These are phyloP conservation scores for Okapia johnstoni DNA, from an alignment of 2,113 vertebrate species.

Conservation along the genomic window DNA sequence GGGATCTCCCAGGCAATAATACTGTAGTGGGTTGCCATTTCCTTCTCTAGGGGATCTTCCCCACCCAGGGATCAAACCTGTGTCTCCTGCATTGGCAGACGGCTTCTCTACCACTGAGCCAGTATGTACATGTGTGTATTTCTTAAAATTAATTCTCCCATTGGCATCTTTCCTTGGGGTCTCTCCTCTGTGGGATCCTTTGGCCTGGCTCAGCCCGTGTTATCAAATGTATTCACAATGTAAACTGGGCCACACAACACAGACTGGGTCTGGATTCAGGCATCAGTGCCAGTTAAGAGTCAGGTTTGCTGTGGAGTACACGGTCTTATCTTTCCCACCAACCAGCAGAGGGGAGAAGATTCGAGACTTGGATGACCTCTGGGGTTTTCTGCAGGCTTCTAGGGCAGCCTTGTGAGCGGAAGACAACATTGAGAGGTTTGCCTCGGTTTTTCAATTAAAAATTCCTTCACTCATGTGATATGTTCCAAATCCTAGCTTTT, in stretches of 20 bases:
- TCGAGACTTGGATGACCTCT: background rate
- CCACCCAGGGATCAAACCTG: background rate
- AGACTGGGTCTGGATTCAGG: background rate
- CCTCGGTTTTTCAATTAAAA: background rate
- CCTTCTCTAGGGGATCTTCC: background rate
- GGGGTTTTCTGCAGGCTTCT: background rate
- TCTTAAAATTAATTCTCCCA: background rate
- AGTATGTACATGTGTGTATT: background rate
- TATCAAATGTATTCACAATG: background rate
- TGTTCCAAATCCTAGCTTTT: background rate
- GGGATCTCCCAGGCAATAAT: background rate
- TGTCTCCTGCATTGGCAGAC: background rate
- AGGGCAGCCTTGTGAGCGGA: background rate
- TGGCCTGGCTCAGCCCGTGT: background rate
- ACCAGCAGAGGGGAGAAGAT: background rate
- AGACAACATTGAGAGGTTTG: background rate
- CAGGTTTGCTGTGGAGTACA: no score
- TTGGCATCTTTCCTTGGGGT: background rate
- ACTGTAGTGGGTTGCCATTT: background rate
- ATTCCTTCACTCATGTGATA: background rate
- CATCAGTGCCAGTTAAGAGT: fast-evolving
- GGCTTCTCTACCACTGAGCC: background rate
- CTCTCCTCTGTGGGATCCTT: background rate
- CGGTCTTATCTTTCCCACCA: fast-evolving
- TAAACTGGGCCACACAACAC: background rate